A percentile compares a stretch with the other conserved stretches of the same genome.
Evolutionary conservation across 2,797 vertebrate genomes (phyloP).

Genomic region (Potorous gilbertii): DNA sequence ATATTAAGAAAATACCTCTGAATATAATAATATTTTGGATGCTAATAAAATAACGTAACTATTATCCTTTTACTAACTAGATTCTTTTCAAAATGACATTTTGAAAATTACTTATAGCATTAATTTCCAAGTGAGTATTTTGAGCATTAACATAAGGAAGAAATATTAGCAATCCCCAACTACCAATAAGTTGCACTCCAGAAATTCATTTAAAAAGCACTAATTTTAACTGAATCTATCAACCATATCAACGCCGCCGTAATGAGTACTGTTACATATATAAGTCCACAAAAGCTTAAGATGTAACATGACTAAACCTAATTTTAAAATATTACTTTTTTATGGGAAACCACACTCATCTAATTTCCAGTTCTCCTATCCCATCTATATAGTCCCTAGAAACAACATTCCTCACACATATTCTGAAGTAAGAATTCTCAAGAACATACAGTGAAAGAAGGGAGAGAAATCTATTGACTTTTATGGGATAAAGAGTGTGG

Average conservation of each 20-base stretch:
- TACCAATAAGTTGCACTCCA: background rate
- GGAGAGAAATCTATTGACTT: background rate
- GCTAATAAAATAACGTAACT: background rate
- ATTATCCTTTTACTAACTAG: slow-evolving; percentile 20
- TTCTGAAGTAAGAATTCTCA: background rate
- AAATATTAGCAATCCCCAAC: background rate
- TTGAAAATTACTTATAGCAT: background rate
- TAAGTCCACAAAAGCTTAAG: background rate
- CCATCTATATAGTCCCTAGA: background rate
- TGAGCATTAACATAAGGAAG: slow-evolving; percentile 5
- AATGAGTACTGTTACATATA: background rate
- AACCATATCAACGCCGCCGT: background rate
- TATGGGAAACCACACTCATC: background rate
- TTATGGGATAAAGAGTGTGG: background rate
- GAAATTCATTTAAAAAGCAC: slow-evolving; percentile 27
- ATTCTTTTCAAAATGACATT: background rate
- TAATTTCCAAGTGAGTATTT: slow-evolving; percentile 3
- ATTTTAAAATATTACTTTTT: background rate
- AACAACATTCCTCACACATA: background rate
- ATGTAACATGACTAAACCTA: background rate
- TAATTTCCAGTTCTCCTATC: background rate
- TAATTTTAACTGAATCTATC: background rate
- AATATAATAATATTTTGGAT: slow-evolving; percentile 31
- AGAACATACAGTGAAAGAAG: background rate
- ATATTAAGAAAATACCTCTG: background rate